Conservation (phyloP, 2,113 vertebrate species). For the Antidorcas marsupialis region DNA sequence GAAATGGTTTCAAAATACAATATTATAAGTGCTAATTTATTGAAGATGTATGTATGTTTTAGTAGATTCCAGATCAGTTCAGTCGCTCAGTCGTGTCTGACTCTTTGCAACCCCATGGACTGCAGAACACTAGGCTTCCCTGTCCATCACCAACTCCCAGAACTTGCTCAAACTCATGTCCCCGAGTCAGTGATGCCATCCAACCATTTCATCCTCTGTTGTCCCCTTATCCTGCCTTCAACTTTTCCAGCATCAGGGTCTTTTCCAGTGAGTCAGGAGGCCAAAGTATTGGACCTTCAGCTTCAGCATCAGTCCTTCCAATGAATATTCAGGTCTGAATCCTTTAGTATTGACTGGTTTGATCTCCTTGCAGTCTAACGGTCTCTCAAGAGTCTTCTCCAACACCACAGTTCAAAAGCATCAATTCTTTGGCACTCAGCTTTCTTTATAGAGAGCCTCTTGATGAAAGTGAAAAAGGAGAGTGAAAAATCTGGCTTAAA, state of each 20-base stretch:
- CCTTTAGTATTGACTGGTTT: not conserved
- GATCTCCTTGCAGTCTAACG: not conserved
- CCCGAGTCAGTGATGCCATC: not conserved
- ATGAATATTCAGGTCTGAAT: not conserved
- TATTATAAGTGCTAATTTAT: not conserved
- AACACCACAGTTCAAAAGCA: not conserved
- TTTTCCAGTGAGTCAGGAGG: not conserved
- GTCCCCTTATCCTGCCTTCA: not conserved
- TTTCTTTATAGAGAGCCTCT: not conserved
- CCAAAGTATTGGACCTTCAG: not conserved
- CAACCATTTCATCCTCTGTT: not conserved
- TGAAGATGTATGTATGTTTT: not conserved
- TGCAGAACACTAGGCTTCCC: not conserved
- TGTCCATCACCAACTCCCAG: not conserved
- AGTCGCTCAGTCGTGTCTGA: rapidly evolving
- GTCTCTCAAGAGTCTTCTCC: not conserved
- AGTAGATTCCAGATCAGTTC: not conserved
- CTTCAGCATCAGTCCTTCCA: not conserved
- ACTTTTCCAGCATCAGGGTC: not conserved
- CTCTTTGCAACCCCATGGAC: not conserved
- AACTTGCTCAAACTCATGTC: not conserved
- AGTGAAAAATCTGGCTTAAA: not conserved
- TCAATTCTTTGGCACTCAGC: not conserved
- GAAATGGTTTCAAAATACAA: conserved; percentile 8
- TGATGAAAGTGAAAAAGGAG: not conserved